A percentile compares a stretch with the other conserved stretches of the same genome.
These are phyloP conservation scores for Sebastes jordani DNA, from an alignment of 2,797 vertebrate species.

Conservation along the genomic window DNA sequence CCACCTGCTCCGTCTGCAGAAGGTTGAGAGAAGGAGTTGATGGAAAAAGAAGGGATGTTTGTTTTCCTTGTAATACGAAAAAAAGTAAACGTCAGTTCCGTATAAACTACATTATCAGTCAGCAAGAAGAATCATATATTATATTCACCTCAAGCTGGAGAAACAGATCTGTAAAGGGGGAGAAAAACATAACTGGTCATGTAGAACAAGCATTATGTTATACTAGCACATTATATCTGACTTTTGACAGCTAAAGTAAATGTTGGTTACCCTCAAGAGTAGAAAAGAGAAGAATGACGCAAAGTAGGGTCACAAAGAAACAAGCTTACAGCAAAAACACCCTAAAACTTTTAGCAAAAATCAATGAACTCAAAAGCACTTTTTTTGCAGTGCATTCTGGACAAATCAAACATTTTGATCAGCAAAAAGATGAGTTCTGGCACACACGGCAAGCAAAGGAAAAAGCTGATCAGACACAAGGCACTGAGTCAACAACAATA, in stretches of 20 bases:
- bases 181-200: not conserved
- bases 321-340: not conserved
- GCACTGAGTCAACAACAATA: not conserved
- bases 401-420: not conserved
- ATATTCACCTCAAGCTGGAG: conserved; percentile 94
- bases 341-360: not conserved
- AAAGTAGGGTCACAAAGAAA: not conserved
- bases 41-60: not conserved
- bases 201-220: not conserved
- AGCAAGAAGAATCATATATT: not conserved
- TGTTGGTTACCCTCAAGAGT: not conserved
- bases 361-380: not conserved
- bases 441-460: not conserved
- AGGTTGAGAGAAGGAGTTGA: not conserved
- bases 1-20: conserved; percentile 95
- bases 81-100: not conserved
- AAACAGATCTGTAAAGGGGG: conserved; percentile 89
- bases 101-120: not conserved
- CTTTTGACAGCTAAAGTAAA: not conserved
- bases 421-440: not conserved
- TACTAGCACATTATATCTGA: not conserved
- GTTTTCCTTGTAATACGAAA: not conserved
- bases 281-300: not conserved
- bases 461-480: not conserved
- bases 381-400: not conserved